Percentiles rank a stretch among this genome's conserved stretches.
These are phyloP conservation scores for Macrophya alboannulata DNA, from an alignment of 2,888 invertebrate species.

Conservation along the genomic window DNA sequence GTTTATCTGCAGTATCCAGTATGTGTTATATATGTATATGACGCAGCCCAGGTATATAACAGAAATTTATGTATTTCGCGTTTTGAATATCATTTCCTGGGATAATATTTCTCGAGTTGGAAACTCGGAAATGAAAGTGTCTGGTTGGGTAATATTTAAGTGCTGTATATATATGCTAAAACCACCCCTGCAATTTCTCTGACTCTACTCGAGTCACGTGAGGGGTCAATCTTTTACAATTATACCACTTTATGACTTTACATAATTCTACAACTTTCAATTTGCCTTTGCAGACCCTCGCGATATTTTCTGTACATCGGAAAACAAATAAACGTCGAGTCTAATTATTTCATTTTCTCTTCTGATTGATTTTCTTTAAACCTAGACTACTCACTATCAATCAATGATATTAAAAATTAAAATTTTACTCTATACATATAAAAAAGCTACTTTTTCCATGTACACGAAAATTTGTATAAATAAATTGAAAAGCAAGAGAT, in stretches of 20 bases:
- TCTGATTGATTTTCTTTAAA: not conserved
- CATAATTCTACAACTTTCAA: not conserved
- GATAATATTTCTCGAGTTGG: conserved; percentile 68
- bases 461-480: not conserved
- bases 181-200: conserved; percentile 19
- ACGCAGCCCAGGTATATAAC: conserved; percentile 9
- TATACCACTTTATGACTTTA: not conserved
- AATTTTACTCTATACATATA: not conserved
- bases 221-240: conserved; percentile 29
- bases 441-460: not conserved
- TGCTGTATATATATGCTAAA: conserved; percentile 24
- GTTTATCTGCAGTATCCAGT: not conserved
- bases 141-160: conserved; percentile 67
- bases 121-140: conserved; percentile 73
- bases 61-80: conserved; percentile 56
- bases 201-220: not conserved
- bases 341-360: no score
- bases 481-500: conserved; percentile 23
- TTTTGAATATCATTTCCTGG: conserved; percentile 68
- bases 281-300: not conserved
- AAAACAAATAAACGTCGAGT: no score
- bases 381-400: not conserved
- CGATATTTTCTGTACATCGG: not conserved
- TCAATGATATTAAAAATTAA: not conserved
- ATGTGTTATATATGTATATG: not conserved